Percentiles rank a stretch among this genome's conserved stretches.
Evolutionary conservation across 2,113 vertebrate genomes (phyloP).

Genomic region (Phalacrocorax pelagicus): DNA sequence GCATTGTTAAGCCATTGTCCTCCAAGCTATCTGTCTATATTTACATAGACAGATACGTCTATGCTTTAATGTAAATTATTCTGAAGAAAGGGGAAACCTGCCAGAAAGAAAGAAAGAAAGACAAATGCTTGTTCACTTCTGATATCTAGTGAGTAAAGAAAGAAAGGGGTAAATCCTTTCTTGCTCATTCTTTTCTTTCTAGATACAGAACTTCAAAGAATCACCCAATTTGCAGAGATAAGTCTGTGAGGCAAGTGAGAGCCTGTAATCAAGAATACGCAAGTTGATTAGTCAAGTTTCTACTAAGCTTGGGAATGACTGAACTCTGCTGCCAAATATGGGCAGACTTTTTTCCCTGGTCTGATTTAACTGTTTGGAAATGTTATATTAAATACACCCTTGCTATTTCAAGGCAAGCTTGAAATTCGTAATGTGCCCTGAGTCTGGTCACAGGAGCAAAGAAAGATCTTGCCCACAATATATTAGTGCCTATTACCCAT

Average conservation of each 20-base stretch:
- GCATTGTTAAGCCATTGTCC: background rate
- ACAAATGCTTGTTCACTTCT: background rate
- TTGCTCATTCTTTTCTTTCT: background rate
- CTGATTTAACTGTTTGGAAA: background rate
- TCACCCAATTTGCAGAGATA: background rate
- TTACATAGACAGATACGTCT: background rate
- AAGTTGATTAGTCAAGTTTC: conserved; percentile 21
- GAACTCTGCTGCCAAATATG: conserved; percentile 28
- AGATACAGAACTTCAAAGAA: background rate
- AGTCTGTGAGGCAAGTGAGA: background rate
- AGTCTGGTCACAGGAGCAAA: background rate
- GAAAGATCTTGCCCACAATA: background rate
- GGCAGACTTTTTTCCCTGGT: background rate
- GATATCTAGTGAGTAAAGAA: background rate
- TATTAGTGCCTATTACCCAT: background rate
- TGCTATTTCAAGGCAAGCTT: background rate
- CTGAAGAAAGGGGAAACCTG: background rate
- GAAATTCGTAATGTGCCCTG: background rate
- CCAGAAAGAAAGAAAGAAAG: background rate
- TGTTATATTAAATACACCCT: background rate
- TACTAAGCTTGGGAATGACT: background rate
- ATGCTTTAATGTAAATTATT: background rate
- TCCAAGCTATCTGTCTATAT: background rate
- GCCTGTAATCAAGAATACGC: background rate
- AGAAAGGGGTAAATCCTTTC: background rate